Conservation (phyloP, 2,888 invertebrate species). For the Hypercompe scribonia region DNA sequence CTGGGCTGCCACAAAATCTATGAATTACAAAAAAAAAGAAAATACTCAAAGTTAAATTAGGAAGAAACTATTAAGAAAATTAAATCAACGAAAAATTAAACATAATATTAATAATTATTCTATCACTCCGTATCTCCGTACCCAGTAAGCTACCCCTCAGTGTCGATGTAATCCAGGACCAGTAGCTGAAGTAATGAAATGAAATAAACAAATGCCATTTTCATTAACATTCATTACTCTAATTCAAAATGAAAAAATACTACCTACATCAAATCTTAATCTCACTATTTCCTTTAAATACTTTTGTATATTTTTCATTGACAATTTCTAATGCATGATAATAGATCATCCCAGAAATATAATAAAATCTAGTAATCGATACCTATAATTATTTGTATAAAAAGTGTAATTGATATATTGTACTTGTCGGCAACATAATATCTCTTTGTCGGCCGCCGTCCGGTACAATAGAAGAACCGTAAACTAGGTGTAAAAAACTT, state of each 20-base stretch:
- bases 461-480: constrained; percentile 37
- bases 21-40: too few species aligned
- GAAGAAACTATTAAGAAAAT: too few species aligned
- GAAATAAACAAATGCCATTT: too few species aligned
- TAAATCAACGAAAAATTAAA: too few species aligned
- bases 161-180: too few species aligned
- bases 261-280: background rate
- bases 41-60: too few species aligned
- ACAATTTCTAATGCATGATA: constrained; percentile 10
- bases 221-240: background rate
- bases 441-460: constrained; percentile 44
- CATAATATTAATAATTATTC: too few species aligned
- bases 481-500: constrained; percentile 16
- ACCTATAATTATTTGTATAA: constrained; percentile 36
- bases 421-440: constrained; percentile 36
- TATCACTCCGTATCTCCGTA: too few species aligned
- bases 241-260: background rate
- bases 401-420: constrained; percentile 44
- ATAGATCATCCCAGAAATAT: constrained; percentile 4
- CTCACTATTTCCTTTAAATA: background rate
- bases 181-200: background rate
- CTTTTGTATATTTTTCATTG: background rate
- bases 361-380: constrained; percentile 39
- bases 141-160: too few species aligned
- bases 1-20: too few species aligned